Conservation (phyloP, 1,140 invertebrate genomes). For the Papilio polytes region DNA sequence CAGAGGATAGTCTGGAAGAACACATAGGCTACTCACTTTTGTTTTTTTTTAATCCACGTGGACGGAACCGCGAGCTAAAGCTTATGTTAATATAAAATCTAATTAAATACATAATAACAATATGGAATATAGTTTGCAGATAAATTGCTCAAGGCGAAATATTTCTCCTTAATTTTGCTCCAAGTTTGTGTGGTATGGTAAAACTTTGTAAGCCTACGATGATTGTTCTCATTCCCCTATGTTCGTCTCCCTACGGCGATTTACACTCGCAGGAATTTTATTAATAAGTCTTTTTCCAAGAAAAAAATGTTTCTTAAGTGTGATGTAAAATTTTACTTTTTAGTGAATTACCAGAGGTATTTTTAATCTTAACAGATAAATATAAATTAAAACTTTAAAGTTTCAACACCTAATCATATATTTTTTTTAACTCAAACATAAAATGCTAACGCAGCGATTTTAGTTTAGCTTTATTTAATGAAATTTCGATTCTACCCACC, state of each 20-base stretch:
- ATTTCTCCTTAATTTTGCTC: constrained; percentile 18
- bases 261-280: background rate
- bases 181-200: background rate
- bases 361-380: too few species aligned
- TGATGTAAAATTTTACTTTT: background rate
- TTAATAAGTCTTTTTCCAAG: background rate
- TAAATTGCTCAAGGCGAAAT: constrained; percentile 2
- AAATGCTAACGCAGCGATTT: too few species aligned
- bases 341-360: too few species aligned
- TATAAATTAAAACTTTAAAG: too few species aligned
- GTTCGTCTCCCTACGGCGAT: constrained; percentile 14
- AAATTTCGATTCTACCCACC: background rate
- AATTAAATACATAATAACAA: constrained; percentile 7
- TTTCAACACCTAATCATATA: too few species aligned
- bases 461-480: background rate
- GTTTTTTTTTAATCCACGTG: too few species aligned
- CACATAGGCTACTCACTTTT: too few species aligned
- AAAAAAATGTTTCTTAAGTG: background rate
- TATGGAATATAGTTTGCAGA: constrained; percentile 1
- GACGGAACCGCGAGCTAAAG: too few species aligned
- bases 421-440: too few species aligned
- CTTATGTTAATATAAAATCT: background rate
- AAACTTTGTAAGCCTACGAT: constrained; percentile 18
- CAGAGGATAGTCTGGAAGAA: too few species aligned
- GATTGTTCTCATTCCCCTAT: background rate